Percentiles rank a stretch among this genome's conserved stretches.
Evolutionary conservation across 92 coral and sea anemone species (phyloP).

Genomic region (Bergia sp.): DNA sequence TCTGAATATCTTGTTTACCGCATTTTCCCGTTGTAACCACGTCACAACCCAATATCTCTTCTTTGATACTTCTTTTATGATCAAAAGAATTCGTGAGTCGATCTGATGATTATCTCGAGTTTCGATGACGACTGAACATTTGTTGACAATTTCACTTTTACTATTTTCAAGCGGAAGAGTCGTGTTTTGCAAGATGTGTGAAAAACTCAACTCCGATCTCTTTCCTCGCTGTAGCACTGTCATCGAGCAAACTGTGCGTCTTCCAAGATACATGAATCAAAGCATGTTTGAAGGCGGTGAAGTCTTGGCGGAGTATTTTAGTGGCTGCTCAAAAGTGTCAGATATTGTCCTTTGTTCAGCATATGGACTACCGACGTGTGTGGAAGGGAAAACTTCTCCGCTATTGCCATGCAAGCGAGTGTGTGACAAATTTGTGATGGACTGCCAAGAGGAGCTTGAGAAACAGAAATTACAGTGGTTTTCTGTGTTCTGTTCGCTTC

Average conservation of each 20-base stretch:
- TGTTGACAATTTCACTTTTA: background rate
- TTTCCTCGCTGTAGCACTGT: constrained; percentile 31
- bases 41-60: background rate
- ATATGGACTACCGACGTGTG: constrained; percentile 28
- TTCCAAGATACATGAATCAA: constrained; percentile 13
- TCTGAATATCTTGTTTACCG: background rate
- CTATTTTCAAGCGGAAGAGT: background rate
- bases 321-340: constrained; percentile 13
- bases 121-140: constrained; percentile 10
- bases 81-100: background rate
- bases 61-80: background rate
- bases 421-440: constrained; percentile 24
- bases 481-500: constrained; percentile 28
- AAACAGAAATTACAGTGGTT: background rate
- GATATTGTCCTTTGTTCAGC: constrained; percentile 27
- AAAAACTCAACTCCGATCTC: constrained; percentile 13
- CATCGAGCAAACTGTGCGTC: constrained; percentile 16
- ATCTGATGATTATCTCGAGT: background rate
- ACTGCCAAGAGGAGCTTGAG: constrained; percentile 7
- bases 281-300: constrained; percentile 30
- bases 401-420: constrained; percentile 24
- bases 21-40: background rate
- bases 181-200: constrained; percentile 1
- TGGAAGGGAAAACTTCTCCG: background rate
- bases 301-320: background rate